Conservation (phyloP, 1,140 invertebrate species). For the Drosophila chauvacae region DNA sequence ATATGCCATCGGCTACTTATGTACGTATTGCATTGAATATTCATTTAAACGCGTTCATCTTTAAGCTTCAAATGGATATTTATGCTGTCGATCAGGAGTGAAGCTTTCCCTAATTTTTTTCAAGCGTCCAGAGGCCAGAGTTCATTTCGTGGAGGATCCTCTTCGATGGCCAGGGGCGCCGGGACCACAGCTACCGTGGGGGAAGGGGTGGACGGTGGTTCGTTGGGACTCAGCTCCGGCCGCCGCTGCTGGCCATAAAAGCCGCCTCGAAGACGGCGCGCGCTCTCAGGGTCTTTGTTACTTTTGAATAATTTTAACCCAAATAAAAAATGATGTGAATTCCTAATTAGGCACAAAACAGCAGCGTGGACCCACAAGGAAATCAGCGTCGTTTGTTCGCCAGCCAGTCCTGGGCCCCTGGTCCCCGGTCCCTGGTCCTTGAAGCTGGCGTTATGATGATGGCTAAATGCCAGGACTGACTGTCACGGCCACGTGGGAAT, state of each 20-base stretch:
- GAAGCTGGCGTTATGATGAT: slow-evolving; percentile 66
- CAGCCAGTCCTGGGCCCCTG: neutral
- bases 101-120: neutral
- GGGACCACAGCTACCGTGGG: neutral
- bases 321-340: slow-evolving; percentile 85
- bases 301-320: slow-evolving; percentile 84
- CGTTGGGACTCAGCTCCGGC: slow-evolving; percentile 49
- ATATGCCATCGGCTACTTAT: too few relatives aligned
- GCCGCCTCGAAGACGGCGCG: slow-evolving; percentile 43
- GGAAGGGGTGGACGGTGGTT: neutral
- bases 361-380: slow-evolving; percentile 26
- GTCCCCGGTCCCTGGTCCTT: slow-evolving; percentile 33
- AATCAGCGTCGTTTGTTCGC: slow-evolving; percentile 74
- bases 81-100: slow-evolving; percentile 5
- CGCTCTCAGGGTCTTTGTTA: slow-evolving; percentile 60
- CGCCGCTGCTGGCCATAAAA: slow-evolving; percentile 35
- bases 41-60: neutral
- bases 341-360: slow-evolving; percentile 77
- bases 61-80: neutral
- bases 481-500: slow-evolving; percentile 74
- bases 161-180: slow-evolving; percentile 17
- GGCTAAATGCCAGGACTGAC: slow-evolving; percentile 76
- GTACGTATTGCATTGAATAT: neutral
- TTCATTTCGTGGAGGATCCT: slow-evolving; percentile 15
- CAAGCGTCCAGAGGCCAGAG: neutral